Base-by-base conservation (phyloP, 1,140 invertebrate species). In the Zelostemma sp. region DNA sequence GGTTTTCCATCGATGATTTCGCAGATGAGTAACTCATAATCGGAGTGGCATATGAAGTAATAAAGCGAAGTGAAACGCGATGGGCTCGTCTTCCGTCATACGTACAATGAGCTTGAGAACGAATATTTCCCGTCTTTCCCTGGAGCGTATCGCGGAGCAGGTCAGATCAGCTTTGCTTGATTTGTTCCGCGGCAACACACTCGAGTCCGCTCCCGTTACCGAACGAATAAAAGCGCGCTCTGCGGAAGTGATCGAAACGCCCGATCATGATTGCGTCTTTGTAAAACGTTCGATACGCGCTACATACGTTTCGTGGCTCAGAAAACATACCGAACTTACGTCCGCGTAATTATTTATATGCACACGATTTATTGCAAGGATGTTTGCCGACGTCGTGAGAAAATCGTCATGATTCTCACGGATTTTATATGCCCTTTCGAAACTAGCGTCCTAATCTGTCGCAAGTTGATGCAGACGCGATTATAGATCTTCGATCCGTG, bases 351-450 rank as follows among this genome's bases (percentile, higher is more conserved):
- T 38, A 38, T 38, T 38, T 14, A 38, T 38, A 38, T 38, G 12
- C 12, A 38, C n/a, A n/a, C 12, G 35, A 38, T n/a, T 14, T 38
- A 38, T n/a, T 3, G 35, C 35, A 31, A 45, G 17, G 38, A 51
- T 55, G 55, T 43, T 43, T 25, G 38, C 46, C 35, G 33, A 21
- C 51, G 49, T 53, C 70, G 67, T 75, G 73, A 71, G 70, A 76
- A 76, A 75, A 75, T 73, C 59, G 33, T 48, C 14, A 55, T 50
- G 61, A 63, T 62, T 73, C 73, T 73, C 73, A 71, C 56, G 54
- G 58, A 62, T 56, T 35, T 64, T 16, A 35, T 55, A 63, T 40
- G 45, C 59, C 55, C 59, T 59, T 73, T 74, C 47, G 48, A 61
- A 58, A 66, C 15, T 49, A 28, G 11, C 12, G 25, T 17, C 33